Conservation (phyloP, 2,113 vertebrate species). For the Amblyopsis rosae region DNA sequence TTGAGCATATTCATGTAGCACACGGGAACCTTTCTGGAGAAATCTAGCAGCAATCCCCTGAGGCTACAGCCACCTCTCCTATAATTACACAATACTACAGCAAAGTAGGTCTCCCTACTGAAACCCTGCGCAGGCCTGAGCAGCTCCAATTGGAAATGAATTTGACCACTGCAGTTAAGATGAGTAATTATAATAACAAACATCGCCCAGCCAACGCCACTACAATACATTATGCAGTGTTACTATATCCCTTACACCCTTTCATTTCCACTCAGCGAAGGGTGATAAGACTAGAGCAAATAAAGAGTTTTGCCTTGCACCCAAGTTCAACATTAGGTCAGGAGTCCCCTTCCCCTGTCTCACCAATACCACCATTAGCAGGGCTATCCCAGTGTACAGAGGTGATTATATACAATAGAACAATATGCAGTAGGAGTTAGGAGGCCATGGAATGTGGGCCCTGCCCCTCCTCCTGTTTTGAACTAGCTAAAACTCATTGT, state of each 20-base stretch:
- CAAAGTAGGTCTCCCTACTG: slow-evolving; percentile 37
- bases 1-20: slow-evolving; percentile 80
- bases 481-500: slow-evolving; percentile 73
- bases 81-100: slow-evolving; percentile 69
- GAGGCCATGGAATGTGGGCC: slow-evolving; percentile 78
- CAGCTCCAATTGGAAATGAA: slow-evolving; percentile 31
- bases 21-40: slow-evolving; percentile 68
- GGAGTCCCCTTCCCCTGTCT: slow-evolving; percentile 22
- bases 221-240: slow-evolving; percentile 4
- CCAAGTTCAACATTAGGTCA: slow-evolving; percentile 69
- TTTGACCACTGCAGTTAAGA: slow-evolving; percentile 32
- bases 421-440: slow-evolving; percentile 79
- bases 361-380: slow-evolving; percentile 19
- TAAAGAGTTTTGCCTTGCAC: slow-evolving; percentile 40
- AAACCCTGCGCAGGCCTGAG: slow-evolving; percentile 17
- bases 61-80: slow-evolving; percentile 60
- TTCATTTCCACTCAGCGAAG: slow-evolving; percentile 27
- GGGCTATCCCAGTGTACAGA: slow-evolving; percentile 49
- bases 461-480: slow-evolving; percentile 69
- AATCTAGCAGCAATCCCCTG: slow-evolving; percentile 64
- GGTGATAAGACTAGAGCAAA: slow-evolving; percentile 22
- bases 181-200: slow-evolving; percentile 21
- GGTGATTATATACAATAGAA: slow-evolving; percentile 73
- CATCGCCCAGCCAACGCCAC: slow-evolving; percentile 15
- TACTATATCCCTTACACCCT: slow-evolving; percentile 15